phyloP scores from a whole-genome alignment of 1,140 invertebrate species.

The Bombus superbus region DNA sequence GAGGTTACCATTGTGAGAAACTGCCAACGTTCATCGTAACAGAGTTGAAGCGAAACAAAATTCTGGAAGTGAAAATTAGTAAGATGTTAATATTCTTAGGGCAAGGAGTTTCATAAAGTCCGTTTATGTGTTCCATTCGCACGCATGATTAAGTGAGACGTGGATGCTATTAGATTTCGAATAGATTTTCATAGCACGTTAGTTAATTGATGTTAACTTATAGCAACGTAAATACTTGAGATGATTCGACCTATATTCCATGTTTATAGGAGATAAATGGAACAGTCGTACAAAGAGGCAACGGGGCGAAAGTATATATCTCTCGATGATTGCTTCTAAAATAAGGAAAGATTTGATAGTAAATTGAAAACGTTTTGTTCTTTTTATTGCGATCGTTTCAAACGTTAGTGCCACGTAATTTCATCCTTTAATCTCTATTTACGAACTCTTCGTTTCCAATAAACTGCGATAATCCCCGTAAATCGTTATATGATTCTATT shows the following conservation, averaged over 20 bases:
- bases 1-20: too few relatives aligned
- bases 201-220: conserved; percentile 71
- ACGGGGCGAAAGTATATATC: conserved; percentile 2
- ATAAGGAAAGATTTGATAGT: neutral
- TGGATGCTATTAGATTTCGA: conserved; percentile 27
- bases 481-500: neutral
- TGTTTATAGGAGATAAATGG: conserved; percentile 12
- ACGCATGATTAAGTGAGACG: neutral
- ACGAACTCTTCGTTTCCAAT: neutral
- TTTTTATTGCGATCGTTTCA: neutral
- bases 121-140: neutral
- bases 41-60: too few relatives aligned
- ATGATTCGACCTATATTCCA: conserved; percentile 9
- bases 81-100: neutral
- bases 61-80: neutral
- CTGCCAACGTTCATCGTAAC: too few relatives aligned
- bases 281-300: neutral
- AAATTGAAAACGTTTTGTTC: neutral
- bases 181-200: conserved; percentile 57
- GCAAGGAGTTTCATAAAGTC: neutral
- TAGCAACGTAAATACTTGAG: conserved; percentile 51
- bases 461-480: neutral
- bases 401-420: neutral
- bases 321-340: neutral
- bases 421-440: neutral